Evolutionary conservation across 2,888 invertebrate species (phyloP), one percentile per base, ranked within the genome.

Genomic region (Zygothrica quintamaculata): DNA sequence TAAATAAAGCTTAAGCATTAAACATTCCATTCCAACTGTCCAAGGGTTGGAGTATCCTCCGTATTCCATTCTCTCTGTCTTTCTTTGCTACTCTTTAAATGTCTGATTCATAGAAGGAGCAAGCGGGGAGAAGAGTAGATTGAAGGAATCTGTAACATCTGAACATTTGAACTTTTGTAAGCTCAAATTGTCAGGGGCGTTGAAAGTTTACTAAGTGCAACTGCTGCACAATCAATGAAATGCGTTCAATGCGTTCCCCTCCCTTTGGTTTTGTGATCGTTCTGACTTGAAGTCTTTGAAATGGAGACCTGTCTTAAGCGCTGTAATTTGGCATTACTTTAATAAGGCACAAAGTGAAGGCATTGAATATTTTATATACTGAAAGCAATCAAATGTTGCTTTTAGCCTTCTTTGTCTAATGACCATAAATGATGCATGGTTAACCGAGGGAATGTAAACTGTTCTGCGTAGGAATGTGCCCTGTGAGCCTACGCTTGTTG

Each of bases 311-410:
- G 29, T 29, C 29, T 2, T 29, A 29, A 29, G 16, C 26, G 12
- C 15, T 36, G 34, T 36, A 33, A 16, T 5, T 56, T 33, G 46
- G 11, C 15, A 42, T 8, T 25, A 22, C 37, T 29, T 51, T 25
- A 34, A 48, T 8, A 15, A 15, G 6, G 40, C 43, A 22, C 51
- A 52, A 29, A 52, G 53, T 42, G 47, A 48, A 8, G 25, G 12
- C 12, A 15, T 51, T 75, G 31, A 79, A 75, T 84, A 52, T 76
- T 82, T 82, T 62, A 82, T 76, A 72, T 46, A 42, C n/a, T n/a
- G 8, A 7, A 40, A 43, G 57, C 61, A 59, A 61, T 73, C 68
- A 61, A 73, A 73, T 55, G 59, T 18, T 58, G 59, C 50, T 75
- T 58, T 66, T 71, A 55, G 65, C 36, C 40, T 64, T 64, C 39